phyloP scores from a whole-genome alignment of 2,797 vertebrate genomes.

The Denticeps clupeoides region DNA sequence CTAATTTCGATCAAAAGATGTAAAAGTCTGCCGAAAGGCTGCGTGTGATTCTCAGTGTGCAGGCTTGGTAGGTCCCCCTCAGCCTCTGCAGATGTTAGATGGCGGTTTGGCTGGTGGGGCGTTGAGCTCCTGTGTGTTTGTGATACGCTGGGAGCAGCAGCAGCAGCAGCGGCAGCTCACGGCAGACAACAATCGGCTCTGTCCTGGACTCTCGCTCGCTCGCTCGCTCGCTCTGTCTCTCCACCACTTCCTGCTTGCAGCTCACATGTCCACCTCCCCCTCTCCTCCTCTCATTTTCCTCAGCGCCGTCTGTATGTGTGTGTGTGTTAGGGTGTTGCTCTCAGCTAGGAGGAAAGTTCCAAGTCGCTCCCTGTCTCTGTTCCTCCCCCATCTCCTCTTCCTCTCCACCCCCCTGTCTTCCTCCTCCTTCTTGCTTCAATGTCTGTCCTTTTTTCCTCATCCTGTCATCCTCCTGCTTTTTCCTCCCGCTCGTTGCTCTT shows the following conservation, averaged over 20 bases:
- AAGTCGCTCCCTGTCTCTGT: constrained; percentile 9
- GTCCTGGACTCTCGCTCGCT: constrained; percentile 17
- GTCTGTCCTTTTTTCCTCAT: constrained; percentile 5
- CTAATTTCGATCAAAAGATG: too few species aligned
- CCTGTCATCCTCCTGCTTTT: not conserved
- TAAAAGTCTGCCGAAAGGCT: too few species aligned
- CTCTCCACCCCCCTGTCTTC: constrained; percentile 12
- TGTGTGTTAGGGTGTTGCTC: constrained; percentile 9
- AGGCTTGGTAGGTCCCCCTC: too few species aligned
- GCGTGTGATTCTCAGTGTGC: too few species aligned
- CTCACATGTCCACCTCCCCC: constrained; percentile 11
- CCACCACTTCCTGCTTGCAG: constrained; percentile 12
- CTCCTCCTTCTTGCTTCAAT: constrained; percentile 1
- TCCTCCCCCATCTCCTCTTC: constrained; percentile 18
- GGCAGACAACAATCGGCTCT: constrained; percentile 16
- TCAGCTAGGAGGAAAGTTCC: constrained; percentile 15
- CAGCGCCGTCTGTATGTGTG: constrained; percentile 8
- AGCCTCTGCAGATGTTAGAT: too few species aligned
- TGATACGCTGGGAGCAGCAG: not conserved
- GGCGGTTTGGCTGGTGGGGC: too few species aligned
- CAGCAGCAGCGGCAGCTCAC: not conserved
- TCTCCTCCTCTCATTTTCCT: constrained; percentile 18
- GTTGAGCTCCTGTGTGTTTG: too few species aligned
- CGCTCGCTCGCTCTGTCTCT: constrained; percentile 31
- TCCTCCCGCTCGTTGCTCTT: constrained; percentile 2